A percentile compares a stretch with the other conserved stretches of the same genome.
phyloP scores from a whole-genome alignment of 2,797 vertebrate species.

The Gymnoscopelus braueri region DNA sequence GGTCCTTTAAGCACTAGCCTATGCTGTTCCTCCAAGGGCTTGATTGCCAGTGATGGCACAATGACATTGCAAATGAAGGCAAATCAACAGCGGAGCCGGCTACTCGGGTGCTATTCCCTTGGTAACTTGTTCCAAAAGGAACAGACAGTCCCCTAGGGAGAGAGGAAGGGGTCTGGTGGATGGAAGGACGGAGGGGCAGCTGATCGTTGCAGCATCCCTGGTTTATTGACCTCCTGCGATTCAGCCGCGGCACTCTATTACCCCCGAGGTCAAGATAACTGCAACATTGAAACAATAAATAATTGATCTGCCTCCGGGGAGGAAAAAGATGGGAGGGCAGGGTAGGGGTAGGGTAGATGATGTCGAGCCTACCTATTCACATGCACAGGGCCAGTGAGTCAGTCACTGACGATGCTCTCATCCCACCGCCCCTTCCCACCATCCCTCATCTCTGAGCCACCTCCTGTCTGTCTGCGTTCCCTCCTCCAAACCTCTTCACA shows the following conservation, averaged over 20 bases:
- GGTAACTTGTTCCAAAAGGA: no score
- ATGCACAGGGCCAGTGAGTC: background rate
- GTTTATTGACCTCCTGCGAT: constrained; percentile 45
- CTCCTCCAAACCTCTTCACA: constrained; percentile 34
- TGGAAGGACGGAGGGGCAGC: background rate
- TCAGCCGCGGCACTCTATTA: constrained; percentile 9
- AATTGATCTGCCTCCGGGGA: constrained; percentile 38
- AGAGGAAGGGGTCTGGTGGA: background rate
- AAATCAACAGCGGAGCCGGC: no score
- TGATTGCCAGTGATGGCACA: no score
- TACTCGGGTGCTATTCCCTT: no score
- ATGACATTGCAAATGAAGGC: no score
- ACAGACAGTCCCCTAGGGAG: background rate
- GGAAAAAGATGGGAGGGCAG: background rate
- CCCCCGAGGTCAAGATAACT: constrained; percentile 43
- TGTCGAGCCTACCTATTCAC: constrained; percentile 37
- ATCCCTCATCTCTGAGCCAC: constrained; percentile 43
- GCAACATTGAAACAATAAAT: constrained; percentile 52
- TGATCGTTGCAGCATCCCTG: constrained; percentile 8
- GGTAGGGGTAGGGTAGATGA: constrained; percentile 7
- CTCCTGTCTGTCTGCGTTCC: constrained; percentile 52
- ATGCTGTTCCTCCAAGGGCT: no score
- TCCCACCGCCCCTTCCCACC: constrained; percentile 25
- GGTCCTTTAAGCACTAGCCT: no score
- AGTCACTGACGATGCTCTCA: background rate